Evolutionary conservation across 2,113 vertebrate genomes (phyloP), one percentile per base, ranked within the genome.

Genomic region (Psilopogon haemacephalus): DNA sequence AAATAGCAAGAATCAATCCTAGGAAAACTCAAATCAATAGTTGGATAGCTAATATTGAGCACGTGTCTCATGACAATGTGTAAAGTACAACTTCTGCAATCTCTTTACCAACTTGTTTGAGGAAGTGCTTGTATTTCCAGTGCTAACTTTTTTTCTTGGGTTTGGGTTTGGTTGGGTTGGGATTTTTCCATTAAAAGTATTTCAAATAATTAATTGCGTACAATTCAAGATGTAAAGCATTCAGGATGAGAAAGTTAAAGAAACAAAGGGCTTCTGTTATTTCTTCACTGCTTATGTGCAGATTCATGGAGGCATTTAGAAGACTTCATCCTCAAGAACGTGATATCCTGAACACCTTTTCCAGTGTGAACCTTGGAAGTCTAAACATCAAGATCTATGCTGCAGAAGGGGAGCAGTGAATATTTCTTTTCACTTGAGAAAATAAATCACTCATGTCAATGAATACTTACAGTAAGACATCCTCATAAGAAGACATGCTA

Each of bases 1-100:
- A 59, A 93, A 88, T 6, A 21, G 9, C 44, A 85, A 80, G 8
- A 86, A 89, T 74, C 68, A n/a, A 64, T 77, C 46, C 17, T 15
- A 68, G 46, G 28, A 86, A 79, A 91, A 69, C 5, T 73, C 18
- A 77, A 85, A 83, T 89, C 55, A 94, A 52, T 89, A 56, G 23
- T 20, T 33, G 26, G 64, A 38, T 70, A 63, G 69, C 28, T 83
- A 80, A 86, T 74, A 59, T 13, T 46, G 42, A 74, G 79, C 33
- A 88, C 40, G 37, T 11, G 23, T 32, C 37, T 85, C 46, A 42
- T 24, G 5, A 33, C 32, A 27, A 30, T 21, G 12, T n/a, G 19
- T 37, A 17, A 83, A 87, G 40, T 44, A 54, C 19, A 89, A 32
- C 7, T 59, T 73, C 32, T 42, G 11, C 33, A 11, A 26, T n/a